Percentiles rank a stretch among this genome's conserved stretches.
These are phyloP conservation scores for Miichthys miiuy DNA, from an alignment of 2,797 vertebrate genomes.

Conservation along the genomic window DNA sequence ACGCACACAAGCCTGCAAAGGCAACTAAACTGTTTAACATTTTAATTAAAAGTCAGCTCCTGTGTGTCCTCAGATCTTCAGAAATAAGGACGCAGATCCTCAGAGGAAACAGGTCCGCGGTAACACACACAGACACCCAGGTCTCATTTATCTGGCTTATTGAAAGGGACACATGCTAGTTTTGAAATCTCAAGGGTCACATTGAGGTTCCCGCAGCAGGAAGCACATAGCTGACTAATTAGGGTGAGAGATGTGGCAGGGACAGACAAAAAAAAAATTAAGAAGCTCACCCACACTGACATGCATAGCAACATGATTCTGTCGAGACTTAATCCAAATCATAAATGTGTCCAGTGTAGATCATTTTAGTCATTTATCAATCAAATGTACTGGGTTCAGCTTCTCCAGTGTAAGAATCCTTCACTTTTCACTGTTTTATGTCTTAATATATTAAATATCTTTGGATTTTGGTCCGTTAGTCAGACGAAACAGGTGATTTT, in stretches of 20 bases:
- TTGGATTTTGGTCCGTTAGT: background rate
- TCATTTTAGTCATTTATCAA: background rate
- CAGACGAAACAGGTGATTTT: background rate
- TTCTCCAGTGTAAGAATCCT: background rate
- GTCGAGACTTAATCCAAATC: background rate
- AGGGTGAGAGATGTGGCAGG: constrained; percentile 52
- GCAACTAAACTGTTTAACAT: constrained; percentile 31
- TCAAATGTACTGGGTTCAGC: background rate
- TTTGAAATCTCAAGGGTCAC: constrained; percentile 65
- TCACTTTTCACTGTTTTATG: background rate
- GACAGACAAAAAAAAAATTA: constrained; percentile 26
- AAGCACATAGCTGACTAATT: constrained; percentile 67
- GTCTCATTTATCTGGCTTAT: constrained; percentile 67
- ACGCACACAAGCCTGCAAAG: constrained; percentile 20
- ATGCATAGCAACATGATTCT: background rate
- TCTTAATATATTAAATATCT: background rate
- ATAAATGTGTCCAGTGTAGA: background rate
- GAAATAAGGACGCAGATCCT: constrained; percentile 24
- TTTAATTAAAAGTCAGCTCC: constrained; percentile 60
- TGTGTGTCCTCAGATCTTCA: constrained; percentile 42
- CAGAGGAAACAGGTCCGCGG: constrained; percentile 15
- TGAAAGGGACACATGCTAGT: constrained; percentile 61
- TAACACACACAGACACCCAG: constrained; percentile 14
- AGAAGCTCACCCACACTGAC: constrained; percentile 33
- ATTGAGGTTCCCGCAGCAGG: constrained; percentile 50